phyloP scores from a whole-genome alignment of 1,140 invertebrate species.

The Epicauta chinensis region DNA sequence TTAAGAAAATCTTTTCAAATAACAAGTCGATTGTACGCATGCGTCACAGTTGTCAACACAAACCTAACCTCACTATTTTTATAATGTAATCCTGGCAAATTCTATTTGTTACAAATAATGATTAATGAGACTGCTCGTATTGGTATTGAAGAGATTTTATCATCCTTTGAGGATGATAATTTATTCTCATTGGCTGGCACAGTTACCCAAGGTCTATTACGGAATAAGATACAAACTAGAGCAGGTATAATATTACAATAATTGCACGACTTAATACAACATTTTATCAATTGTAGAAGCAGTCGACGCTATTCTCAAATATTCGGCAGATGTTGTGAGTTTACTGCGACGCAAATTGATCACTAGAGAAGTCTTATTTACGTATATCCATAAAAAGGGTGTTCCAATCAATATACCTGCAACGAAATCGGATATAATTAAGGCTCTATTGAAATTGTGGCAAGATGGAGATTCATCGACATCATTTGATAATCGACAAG shows the following conservation, averaged over 20 bases:
- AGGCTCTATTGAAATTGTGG: no score
- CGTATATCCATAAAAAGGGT: conserved; percentile 43
- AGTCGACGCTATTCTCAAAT: conserved; percentile 41
- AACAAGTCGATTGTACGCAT: no score
- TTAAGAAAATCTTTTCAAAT: no score
- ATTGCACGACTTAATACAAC: background rate
- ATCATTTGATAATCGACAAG: no score
- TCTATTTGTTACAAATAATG: conserved; percentile 5
- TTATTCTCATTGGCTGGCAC: conserved; percentile 31
- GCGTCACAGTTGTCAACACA: no score
- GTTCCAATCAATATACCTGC: conserved; percentile 39
- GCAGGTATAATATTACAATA: conserved; percentile 25
- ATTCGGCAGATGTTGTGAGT: conserved; percentile 39
- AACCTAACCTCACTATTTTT: no score
- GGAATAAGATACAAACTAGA: conserved; percentile 25
- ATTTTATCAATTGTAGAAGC: conserved; percentile 44
- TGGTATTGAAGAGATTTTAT: conserved; percentile 28
- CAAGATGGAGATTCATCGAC: no score
- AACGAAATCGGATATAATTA: conserved; percentile 45
- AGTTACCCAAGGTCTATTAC: conserved; percentile 36
- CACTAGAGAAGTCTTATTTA: conserved; percentile 45
- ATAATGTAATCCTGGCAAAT: no score
- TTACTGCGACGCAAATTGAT: conserved; percentile 44
- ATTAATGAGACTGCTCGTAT: conserved; percentile 13
- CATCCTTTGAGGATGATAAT: conserved; percentile 28